These are phyloP conservation scores for Corythornis madagascariensis DNA, from an alignment of 2,113 vertebrate species.

Conservation along the genomic window DNA sequence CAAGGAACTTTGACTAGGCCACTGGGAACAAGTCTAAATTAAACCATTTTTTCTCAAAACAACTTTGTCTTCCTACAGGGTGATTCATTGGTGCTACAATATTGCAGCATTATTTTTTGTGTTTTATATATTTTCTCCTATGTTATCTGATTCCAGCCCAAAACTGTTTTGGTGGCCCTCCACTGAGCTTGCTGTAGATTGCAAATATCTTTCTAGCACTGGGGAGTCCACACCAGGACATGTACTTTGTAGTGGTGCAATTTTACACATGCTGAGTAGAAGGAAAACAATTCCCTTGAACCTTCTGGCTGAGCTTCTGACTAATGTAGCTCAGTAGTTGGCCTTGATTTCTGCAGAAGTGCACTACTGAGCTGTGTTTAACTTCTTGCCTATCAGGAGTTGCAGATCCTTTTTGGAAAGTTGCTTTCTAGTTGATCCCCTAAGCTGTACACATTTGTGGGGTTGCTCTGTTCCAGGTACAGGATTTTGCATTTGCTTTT, in stretches of 20 bases:
- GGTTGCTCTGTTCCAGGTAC: neutral
- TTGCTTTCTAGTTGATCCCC: neutral
- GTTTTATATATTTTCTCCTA: neutral
- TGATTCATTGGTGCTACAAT: neutral
- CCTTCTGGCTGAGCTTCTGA: neutral
- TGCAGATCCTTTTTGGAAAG: neutral
- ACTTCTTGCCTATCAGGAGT: neutral
- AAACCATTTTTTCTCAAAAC: neutral
- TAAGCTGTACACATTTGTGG: neutral
- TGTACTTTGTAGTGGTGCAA: neutral
- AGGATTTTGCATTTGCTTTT: neutral
- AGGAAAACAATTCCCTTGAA: neutral
- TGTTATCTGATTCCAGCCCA: neutral
- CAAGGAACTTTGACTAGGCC: neutral
- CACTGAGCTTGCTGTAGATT: neutral
- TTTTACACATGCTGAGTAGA: neutral
- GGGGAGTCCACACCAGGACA: neutral
- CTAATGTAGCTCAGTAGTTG: neutral
- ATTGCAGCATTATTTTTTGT: accelerated
- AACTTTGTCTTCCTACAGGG: neutral
- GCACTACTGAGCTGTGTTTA: neutral
- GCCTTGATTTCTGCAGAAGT: neutral
- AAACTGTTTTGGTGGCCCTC: neutral
- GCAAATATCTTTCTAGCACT: neutral
- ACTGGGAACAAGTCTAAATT: neutral